Evolutionary conservation across 2,888 invertebrate species (phyloP), one percentile per base, ranked within the genome.

Genomic region (Drosophila emarginata): DNA sequence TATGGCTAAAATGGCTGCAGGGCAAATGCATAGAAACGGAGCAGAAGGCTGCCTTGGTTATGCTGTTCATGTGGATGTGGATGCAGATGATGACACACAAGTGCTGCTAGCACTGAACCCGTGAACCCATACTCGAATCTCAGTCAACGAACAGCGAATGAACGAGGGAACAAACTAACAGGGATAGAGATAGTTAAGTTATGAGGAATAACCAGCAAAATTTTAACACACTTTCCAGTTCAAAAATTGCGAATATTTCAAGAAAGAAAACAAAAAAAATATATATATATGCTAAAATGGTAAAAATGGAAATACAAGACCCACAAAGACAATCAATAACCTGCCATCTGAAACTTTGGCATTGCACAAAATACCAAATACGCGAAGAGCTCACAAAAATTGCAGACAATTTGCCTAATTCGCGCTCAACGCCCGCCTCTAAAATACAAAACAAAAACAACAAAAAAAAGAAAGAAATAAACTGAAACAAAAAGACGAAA

Each of bases 381-480:
- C 70, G 70, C 72, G 58, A 57, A 63, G 37, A 64, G 58, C 63
- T 63, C 70, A 64, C 77, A 77, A 67, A 82, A 87, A 88, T 85
- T 87, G 83, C 88, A 77, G 78, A 87, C 80, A 87, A 87, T 86
- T 86, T 86, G 86, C 80, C 87, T 86, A 86, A 86, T 86, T 80
- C 84, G 74, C 74, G 70, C 72, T 63, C 61, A n/a, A 65, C n/a
- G 36, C 45, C 61, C 62, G 45, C 51, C 53, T n/a, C 21, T 21
- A n/a, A 61, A 15, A 58, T 15, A 37, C 53, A 6, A 12, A 21
- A 37, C 37, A 51, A 21, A 26, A n/a, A n/a, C n/a, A n/a, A 15
- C 4, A 28, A 28, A 32, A 32, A 32, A 7, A 32, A 32, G 9
- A 32, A 32, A 32, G 9, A 7, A 32, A 32, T 9, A 32, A 32